Evolutionary conservation across 1,140 invertebrate genomes (phyloP).

Genomic region (Teleogryllus occipitalis): DNA sequence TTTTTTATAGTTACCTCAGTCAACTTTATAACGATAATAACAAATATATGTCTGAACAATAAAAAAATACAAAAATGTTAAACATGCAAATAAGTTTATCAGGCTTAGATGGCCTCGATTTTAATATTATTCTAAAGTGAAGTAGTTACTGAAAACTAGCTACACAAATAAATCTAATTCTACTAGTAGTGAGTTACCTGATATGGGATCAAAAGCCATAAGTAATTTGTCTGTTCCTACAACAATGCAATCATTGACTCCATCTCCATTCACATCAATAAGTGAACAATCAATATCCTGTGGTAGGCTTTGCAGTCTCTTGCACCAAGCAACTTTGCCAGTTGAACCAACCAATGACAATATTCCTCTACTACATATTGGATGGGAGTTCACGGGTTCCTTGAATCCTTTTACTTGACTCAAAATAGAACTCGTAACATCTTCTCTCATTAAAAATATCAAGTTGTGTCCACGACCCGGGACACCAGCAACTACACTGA

Average conservation of each 20-base stretch:
- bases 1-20: too few relatives aligned
- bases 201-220: slow-evolving; percentile 56
- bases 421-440: slow-evolving; percentile 39
- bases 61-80: too few relatives aligned
- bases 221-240: slow-evolving; percentile 57
- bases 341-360: slow-evolving; percentile 51
- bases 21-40: too few relatives aligned
- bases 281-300: slow-evolving; percentile 58
- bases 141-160: slow-evolving; percentile 2
- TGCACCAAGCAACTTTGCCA: slow-evolving; percentile 55
- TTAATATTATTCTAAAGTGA: not conserved
- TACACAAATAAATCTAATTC: not conserved
- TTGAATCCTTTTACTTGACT: slow-evolving; percentile 29
- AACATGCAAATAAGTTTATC: too few relatives aligned
- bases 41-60: too few relatives aligned
- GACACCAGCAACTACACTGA: slow-evolving; percentile 54
- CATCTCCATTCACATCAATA: slow-evolving; percentile 58
- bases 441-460: slow-evolving; percentile 58
- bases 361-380: slow-evolving; percentile 44
- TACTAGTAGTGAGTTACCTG: slow-evolving; percentile 38
- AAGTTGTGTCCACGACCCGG: slow-evolving; percentile 53
- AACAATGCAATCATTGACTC: slow-evolving; percentile 61
- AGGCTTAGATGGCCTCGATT: not conserved
- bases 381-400: slow-evolving; percentile 29
- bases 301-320: slow-evolving; percentile 50